Conservation (phyloP, 2,888 invertebrate species). For the Anticlea derivata region DNA sequence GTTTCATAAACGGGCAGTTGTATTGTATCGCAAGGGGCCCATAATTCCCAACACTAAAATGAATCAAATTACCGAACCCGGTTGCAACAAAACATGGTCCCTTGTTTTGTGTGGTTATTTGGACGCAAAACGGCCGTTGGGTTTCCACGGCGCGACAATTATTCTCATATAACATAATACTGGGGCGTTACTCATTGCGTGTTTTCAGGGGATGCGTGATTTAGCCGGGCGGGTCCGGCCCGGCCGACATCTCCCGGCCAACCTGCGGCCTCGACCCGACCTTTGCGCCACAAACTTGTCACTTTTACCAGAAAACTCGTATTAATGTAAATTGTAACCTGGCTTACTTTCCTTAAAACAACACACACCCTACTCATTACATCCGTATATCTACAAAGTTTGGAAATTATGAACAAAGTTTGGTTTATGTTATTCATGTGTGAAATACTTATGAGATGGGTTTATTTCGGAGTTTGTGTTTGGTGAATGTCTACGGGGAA, state of each 20-base stretch:
- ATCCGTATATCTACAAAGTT: slow-evolving; percentile 41
- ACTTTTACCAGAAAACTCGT: slow-evolving; percentile 58
- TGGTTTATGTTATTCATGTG: slow-evolving; percentile 32
- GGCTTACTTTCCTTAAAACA: slow-evolving; percentile 55
- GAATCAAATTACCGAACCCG: slow-evolving; percentile 70
- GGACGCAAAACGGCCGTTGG: slow-evolving; percentile 51
- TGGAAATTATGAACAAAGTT: slow-evolving; percentile 37
- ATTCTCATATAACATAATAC: slow-evolving; percentile 78
- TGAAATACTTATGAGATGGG: slow-evolving; percentile 28
- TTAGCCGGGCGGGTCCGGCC: slow-evolving; percentile 47
- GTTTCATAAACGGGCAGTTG: slow-evolving; percentile 9
- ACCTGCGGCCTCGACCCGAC: slow-evolving; percentile 38
- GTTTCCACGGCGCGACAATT: slow-evolving; percentile 69
- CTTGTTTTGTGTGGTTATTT: slow-evolving; percentile 68
- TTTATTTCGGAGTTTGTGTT: slow-evolving; percentile 22
- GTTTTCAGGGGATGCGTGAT: slow-evolving; percentile 68
- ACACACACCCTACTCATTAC: slow-evolving; percentile 51
- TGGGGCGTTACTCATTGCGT: slow-evolving; percentile 64
- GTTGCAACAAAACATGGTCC: slow-evolving; percentile 59
- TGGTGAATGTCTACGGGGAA: slow-evolving; percentile 4
- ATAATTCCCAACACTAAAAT: slow-evolving; percentile 54
- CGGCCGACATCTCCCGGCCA: slow-evolving; percentile 30
- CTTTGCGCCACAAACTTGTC: slow-evolving; percentile 47
- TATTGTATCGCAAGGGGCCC: slow-evolving; percentile 11
- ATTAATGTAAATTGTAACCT: slow-evolving; percentile 69